Percentiles rank a stretch among this genome's conserved stretches.
Conservation (phyloP, 2,113 vertebrate genomes). For the Ellobius talpinus region DNA sequence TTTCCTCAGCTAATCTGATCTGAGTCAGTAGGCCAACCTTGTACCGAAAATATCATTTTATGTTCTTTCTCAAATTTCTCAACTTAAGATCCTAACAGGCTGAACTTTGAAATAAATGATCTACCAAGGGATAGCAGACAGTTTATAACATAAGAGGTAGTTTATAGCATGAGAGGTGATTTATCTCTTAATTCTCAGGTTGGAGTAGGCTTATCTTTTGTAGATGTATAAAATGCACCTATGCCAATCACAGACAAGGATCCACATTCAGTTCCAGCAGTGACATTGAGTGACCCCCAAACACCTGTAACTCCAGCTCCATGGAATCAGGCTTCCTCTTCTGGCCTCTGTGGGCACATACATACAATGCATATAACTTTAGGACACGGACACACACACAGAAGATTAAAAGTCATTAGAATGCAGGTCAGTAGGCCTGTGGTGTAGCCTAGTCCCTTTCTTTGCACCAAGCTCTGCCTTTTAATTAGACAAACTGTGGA, state of each 20-base stretch:
- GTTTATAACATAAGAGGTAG: not conserved
- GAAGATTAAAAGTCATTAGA: not conserved
- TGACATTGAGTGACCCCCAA: not conserved
- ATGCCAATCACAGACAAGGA: not conserved
- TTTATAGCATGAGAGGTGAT: constrained; percentile 2
- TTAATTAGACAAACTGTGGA: not conserved
- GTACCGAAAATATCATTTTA: not conserved
- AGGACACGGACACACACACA: not conserved
- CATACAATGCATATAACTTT: not conserved
- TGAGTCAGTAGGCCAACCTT: not conserved
- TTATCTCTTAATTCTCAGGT: constrained; percentile 40
- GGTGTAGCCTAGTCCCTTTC: not conserved
- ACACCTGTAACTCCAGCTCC: not conserved
- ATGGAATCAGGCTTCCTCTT: not conserved
- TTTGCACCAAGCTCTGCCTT: not conserved
- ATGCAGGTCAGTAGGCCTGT: not conserved
- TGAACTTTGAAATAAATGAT: constrained; percentile 36
- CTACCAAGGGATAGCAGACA: not conserved
- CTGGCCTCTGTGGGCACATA: not conserved
- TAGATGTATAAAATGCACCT: not conserved
- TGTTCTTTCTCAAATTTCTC: not conserved
- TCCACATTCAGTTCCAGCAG: not conserved
- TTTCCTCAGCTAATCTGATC: not conserved
- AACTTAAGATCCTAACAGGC: not conserved
- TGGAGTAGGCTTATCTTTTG: not conserved